Conservation (phyloP, 1,140 invertebrate species). For the Coenobita brevimanus region DNA sequence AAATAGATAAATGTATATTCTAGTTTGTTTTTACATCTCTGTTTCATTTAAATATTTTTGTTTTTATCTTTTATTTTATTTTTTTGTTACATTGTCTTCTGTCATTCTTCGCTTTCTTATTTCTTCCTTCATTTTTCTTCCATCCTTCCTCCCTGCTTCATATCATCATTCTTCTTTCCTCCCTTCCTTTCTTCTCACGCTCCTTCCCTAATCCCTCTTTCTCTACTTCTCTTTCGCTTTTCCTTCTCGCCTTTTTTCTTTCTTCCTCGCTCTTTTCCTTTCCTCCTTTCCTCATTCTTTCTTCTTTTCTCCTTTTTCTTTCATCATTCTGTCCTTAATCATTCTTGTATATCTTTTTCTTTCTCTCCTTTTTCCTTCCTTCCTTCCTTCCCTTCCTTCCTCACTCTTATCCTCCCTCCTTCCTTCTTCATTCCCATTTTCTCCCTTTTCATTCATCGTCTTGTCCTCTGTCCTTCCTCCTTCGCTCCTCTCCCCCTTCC, state of each 20-base stretch:
- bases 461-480: not conserved
- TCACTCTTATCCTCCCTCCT: not conserved
- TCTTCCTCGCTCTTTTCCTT: not conserved
- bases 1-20: too few relatives aligned
- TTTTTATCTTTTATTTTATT: too few relatives aligned
- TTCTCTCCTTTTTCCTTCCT: not conserved
- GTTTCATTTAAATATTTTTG: too few relatives aligned
- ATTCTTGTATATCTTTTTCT: not conserved
- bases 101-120: not conserved
- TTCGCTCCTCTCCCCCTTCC: too few relatives aligned
- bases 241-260: not conserved
- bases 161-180: too few relatives aligned
- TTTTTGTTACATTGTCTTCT: too few relatives aligned
- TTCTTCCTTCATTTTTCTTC: not conserved
- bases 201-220: too few relatives aligned
- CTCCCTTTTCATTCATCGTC: not conserved
- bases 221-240: too few relatives aligned
- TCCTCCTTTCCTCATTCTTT: not conserved
- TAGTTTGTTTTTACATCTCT: too few relatives aligned
- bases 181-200: too few relatives aligned
- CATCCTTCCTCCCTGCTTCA: not conserved
- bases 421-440: not conserved
- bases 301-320: constrained; percentile 3
- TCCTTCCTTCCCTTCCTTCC: not conserved
- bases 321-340: not conserved